phyloP scores from a whole-genome alignment of 2,888 invertebrate genomes.

The Cephus sareptanus region DNA sequence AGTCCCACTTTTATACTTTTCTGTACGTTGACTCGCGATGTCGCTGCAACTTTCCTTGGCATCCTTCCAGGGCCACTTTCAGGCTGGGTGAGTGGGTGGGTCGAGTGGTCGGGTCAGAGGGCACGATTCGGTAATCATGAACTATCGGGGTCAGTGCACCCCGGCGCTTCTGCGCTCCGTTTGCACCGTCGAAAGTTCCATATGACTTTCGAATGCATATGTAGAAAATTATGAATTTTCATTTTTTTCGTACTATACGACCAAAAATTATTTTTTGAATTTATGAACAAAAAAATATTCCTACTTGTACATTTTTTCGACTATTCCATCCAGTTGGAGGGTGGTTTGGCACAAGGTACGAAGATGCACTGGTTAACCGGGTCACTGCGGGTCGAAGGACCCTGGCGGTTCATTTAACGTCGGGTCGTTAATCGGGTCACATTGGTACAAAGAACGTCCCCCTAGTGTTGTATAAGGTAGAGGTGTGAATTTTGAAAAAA shows the following conservation, averaged over 20 bases:
- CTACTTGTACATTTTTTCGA: background rate
- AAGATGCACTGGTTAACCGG: conserved; percentile 47
- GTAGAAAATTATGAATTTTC: background rate
- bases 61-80: conserved; percentile 38
- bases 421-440: conserved; percentile 4
- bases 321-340: background rate
- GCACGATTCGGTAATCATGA: conserved; percentile 47
- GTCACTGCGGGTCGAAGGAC: conserved; percentile 42
- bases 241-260: background rate
- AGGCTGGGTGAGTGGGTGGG: background rate
- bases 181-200: background rate
- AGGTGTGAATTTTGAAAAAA: background rate
- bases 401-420: background rate
- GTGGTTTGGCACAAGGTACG: conserved; percentile 25
- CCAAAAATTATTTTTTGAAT: background rate
- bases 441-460: background rate
- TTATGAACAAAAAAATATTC: background rate
- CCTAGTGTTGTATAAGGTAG: background rate
- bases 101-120: conserved; percentile 2
- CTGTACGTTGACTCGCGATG: conserved; percentile 19
- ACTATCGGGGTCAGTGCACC: conserved; percentile 39
- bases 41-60: conserved; percentile 50
- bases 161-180: conserved; percentile 29
- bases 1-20: background rate
- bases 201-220: background rate